Conservation (phyloP, 2,113 vertebrate species). For the Bos taurus region ARS-UCD2.0 NC_037357.1:112572501-112573000, state of each 20-base stretch:
- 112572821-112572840: neutral
- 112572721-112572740: neutral
- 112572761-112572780: neutral
- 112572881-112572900: neutral
- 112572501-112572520: neutral
- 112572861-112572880: neutral
- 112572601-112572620: neutral
- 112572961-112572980: neutral
- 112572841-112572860: neutral
- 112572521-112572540: neutral
- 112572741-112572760: neutral
- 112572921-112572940: neutral
- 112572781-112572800: neutral
- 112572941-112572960: neutral
- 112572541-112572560: neutral
- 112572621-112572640: neutral
- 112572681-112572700: neutral
- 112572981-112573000: neutral
- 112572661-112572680: neutral
- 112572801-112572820: neutral
- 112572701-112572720: neutral
- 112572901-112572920: neutral
- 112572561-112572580: neutral
- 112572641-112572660: neutral
- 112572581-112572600: neutral